Evolutionary conservation across 2,113 vertebrate genomes (phyloP), one percentile per base, ranked within the genome.

Genomic region (Elaphurus davidianus): DNA sequence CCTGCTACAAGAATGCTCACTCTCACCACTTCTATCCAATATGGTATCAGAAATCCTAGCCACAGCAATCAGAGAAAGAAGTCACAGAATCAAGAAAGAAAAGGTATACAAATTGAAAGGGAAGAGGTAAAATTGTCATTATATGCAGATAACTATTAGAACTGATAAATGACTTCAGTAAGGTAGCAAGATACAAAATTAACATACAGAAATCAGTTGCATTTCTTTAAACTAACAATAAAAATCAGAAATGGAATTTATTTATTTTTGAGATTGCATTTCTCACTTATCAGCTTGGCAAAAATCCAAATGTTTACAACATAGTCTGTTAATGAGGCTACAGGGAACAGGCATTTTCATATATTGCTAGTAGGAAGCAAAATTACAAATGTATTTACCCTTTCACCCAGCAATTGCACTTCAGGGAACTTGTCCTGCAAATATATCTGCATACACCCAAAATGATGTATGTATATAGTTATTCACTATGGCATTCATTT

Each of bases 231-330:
- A 45, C 14, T 45, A 30, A 47, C 27, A 45, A 78, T 30, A 30
- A 47, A 78, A 47, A 30, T 28, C 27, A 47, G 43, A 47, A 78
- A 78, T 25, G 43, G 43, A 30, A 78, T 78, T 27, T 78, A 78
- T 12, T 71, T 71, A 74, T 40, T 40, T 74, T 10, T 14, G 13
- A 92, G 87, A 90, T n/a, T 43, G 87, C 84, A 55, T 84, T 90
- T 87, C 94, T 93, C 95, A 81, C 76, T 85, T 96, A 87, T 94
- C 95, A 81, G 84, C 90, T 94, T 97, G 92, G 97, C 95, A 67
- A 76, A 90, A 50, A 11, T 43, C 95, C 90, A 67, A 28, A 83
- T 7, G 62, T 84, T 83, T 50, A 86, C 71, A 81, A 40, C 52
- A 45, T 55, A 54, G 52, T 45, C 87, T 95, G 90, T 36, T 40